Conservation (phyloP, 2,888 invertebrate species). For the Drosophila nr. perissopoda region DNA sequence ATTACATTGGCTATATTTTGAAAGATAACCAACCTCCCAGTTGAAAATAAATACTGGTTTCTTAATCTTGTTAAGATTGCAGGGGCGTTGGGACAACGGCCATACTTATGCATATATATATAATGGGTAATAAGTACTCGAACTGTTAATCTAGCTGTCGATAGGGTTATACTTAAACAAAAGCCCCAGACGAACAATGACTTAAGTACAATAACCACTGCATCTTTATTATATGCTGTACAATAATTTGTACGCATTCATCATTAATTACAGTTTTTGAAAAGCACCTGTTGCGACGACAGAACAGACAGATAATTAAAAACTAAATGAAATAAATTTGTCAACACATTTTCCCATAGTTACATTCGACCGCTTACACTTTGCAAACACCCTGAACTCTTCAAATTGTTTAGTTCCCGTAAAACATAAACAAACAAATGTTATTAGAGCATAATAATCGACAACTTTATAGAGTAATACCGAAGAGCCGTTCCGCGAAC, state of each 20-base stretch:
- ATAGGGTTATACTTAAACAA: slow-evolving; percentile 19
- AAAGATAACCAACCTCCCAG: neutral
- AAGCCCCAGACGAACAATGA: slow-evolving; percentile 20
- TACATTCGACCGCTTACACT: neutral
- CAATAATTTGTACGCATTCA: neutral
- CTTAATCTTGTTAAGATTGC: slow-evolving; percentile 68
- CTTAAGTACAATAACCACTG: slow-evolving; percentile 26
- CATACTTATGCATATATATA: slow-evolving; percentile 1
- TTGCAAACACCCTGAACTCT: neutral
- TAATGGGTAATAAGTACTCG: slow-evolving; percentile 22
- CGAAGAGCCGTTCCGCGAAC: neutral
- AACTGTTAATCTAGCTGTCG: slow-evolving; percentile 39
- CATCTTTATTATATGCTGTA: neutral
- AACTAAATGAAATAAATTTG: slow-evolving; percentile 16
- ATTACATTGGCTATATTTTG: slow-evolving; percentile 3
- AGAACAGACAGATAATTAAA: slow-evolving; percentile 7
- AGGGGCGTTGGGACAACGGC: slow-evolving; percentile 18
- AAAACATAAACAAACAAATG: neutral
- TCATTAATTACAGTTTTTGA: neutral
- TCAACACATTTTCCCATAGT: neutral
- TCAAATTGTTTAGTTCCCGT: neutral
- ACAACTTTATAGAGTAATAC: neutral
- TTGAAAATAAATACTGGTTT: slow-evolving; percentile 5
- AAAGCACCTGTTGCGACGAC: slow-evolving; percentile 1
- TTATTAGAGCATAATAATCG: neutral